Evolutionary conservation across 2,113 vertebrate species (phyloP), one percentile per base, ranked within the genome.

Genomic region (Cichladusa arquata): DNA sequence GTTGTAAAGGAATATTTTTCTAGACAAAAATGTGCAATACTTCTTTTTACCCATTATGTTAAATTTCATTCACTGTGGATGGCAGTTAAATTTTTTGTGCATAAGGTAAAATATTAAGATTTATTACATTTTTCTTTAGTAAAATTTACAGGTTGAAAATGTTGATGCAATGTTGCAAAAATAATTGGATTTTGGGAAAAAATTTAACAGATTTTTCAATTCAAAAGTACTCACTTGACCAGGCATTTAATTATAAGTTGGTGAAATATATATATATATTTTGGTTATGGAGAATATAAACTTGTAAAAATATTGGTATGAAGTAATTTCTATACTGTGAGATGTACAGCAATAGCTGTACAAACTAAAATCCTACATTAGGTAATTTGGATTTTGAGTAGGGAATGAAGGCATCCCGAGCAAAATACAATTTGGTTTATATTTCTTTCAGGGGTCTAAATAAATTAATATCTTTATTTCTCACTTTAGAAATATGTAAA

Each of bases 161-260:
- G 4, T 45, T 53, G 16, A 33, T 51, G 3, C 9, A 51, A 6
- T 56, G 12, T 47, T 76, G 18, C 51, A 84, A 67, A 95, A 51
- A 33, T 64, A 0, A 71, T 34, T 0, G 0, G 2, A 51, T 62
- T 71, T 77, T 17, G 8, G 11, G 11, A 44, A 26, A 26, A 62
- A 50, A 16, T 25, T 8, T 19, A 50, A 12, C 3, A 65, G 3
- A 34, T 48, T 48, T 58, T 76, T 26, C 15, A 62, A 12, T 66
- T 86, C 19, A 50, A 22, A 86, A 86, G 7, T 81, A 53, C 8
- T 72, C 24, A 26, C 28, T 47, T 76, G 19, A 44, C 28, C 20
- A 23, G 9, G 16, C 11, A 56, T 48, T 47, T 83, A 14, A 31
- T 61, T 54, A 4, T 29, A 65, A 78, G 3, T 34, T 81, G 9